These are phyloP conservation scores for Eleutherodactylus coqui DNA, from an alignment of 2,797 vertebrate genomes.

Conservation along the genomic window DNA sequence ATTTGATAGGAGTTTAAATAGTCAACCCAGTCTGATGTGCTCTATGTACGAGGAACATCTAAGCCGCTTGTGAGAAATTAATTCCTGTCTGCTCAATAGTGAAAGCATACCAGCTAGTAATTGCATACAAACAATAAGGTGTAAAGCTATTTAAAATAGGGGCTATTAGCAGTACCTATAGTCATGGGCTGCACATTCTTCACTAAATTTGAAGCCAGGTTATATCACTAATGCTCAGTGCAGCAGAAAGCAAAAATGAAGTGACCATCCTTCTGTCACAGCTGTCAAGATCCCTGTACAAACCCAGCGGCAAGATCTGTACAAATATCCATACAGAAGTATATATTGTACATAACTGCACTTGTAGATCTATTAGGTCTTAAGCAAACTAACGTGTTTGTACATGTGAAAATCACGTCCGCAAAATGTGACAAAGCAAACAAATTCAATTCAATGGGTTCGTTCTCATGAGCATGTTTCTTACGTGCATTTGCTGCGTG, in stretches of 20 bases:
- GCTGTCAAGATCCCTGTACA: not conserved
- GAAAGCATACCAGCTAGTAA: not conserved
- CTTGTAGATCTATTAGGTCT: not conserved
- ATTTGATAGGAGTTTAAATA: not conserved
- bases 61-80: not conserved
- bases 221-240: not conserved
- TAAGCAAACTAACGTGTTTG: too few species aligned
- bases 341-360: not conserved
- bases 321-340: not conserved
- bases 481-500: too few species aligned
- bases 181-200: not conserved
- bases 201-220: not conserved
- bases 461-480: too few species aligned
- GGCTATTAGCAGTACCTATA: not conserved
- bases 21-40: not conserved
- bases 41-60: not conserved
- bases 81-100: not conserved
- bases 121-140: not conserved
- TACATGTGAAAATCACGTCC: too few species aligned
- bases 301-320: too few species aligned
- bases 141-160: not conserved
- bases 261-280: not conserved
- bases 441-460: too few species aligned
- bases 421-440: too few species aligned
- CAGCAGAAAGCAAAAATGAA: not conserved